phyloP scores from a whole-genome alignment of 2,888 invertebrate species.

The Epinotia ramella region DNA sequence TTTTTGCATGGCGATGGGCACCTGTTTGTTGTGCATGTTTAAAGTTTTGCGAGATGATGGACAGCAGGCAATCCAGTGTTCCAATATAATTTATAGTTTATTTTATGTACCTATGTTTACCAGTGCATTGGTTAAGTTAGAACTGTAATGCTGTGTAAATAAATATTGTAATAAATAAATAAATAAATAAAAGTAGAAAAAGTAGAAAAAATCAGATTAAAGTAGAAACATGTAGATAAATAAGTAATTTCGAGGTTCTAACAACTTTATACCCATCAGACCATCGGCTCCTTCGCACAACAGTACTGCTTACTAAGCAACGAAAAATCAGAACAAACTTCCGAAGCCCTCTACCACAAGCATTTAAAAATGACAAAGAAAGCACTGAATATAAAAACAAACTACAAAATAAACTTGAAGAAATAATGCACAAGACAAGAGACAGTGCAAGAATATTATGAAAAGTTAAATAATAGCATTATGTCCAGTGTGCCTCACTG shows the following conservation, averaged over 20 bases:
- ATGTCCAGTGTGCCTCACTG: not conserved
- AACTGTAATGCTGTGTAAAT: too few relatives aligned
- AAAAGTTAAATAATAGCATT: not conserved
- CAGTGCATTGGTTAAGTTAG: too few relatives aligned
- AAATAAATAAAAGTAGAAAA: too few relatives aligned
- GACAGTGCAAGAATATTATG: not conserved
- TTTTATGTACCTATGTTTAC: too few relatives aligned
- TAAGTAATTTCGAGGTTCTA: not conserved
- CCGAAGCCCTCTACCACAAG: not conserved
- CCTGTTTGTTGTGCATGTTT: too few relatives aligned
- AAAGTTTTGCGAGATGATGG: too few relatives aligned
- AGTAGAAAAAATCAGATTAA: too few relatives aligned
- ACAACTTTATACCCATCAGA: not conserved
- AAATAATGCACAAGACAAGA: not conserved
- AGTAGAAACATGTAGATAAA: not conserved
- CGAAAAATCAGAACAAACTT: not conserved
- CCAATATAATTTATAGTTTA: too few relatives aligned
- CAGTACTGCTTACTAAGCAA: not conserved
- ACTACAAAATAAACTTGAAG: not conserved
- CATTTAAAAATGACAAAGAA: not conserved
- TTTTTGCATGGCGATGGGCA: too few relatives aligned
- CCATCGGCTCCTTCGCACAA: slow-evolving; percentile 1
- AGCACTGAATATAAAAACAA: not conserved
- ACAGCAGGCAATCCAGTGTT: too few relatives aligned
- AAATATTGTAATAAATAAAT: too few relatives aligned